Conservation (phyloP, 2,113 vertebrate genomes). For the Poeciliopsis occidentalis region DNA sequence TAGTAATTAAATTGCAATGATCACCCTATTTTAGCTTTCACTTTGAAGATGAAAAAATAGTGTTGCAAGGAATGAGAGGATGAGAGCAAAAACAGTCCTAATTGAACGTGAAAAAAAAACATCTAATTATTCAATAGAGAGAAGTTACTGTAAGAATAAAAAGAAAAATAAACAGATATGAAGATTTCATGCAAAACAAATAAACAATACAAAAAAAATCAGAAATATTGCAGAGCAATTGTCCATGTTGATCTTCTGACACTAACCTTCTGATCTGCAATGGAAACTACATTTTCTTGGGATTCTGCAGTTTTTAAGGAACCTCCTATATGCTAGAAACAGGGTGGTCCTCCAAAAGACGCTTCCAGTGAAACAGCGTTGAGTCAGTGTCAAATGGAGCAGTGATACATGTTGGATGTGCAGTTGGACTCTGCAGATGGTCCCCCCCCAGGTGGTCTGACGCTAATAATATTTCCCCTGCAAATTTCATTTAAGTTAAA, state of each 20-base stretch:
- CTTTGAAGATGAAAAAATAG: slow-evolving; percentile 75
- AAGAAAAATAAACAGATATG: slow-evolving; percentile 54
- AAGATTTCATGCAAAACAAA: slow-evolving; percentile 24
- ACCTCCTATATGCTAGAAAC: slow-evolving; percentile 34
- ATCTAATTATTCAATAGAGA: slow-evolving; percentile 73
- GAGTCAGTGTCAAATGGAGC: slow-evolving; percentile 14
- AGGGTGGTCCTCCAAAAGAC: slow-evolving; percentile 41
- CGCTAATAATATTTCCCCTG: slow-evolving; percentile 55
- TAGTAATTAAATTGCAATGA: slow-evolving; percentile 81
- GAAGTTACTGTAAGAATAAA: slow-evolving; percentile 47
- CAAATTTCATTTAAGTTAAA: slow-evolving; percentile 67
- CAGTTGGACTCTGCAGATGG: slow-evolving; percentile 69
- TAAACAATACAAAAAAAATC: not conserved
- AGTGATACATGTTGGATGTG: slow-evolving; percentile 55
- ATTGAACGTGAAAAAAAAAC: slow-evolving; percentile 76
- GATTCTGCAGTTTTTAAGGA: slow-evolving; percentile 40
- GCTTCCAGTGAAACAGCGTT: slow-evolving; percentile 8
- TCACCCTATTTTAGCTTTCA: slow-evolving; percentile 76
- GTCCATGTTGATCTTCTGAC: not conserved
- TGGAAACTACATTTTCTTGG: slow-evolving; percentile 53
- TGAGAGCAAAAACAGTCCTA: slow-evolving; percentile 67
- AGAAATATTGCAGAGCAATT: slow-evolving; percentile 7
- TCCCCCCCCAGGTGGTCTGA: slow-evolving; percentile 69
- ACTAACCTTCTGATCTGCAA: slow-evolving; percentile 44
- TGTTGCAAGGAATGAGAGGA: slow-evolving; percentile 20